Base-by-base conservation (phyloP, 2,113 vertebrate genomes). In the Hypocryptadius cinnamomeus region DNA sequence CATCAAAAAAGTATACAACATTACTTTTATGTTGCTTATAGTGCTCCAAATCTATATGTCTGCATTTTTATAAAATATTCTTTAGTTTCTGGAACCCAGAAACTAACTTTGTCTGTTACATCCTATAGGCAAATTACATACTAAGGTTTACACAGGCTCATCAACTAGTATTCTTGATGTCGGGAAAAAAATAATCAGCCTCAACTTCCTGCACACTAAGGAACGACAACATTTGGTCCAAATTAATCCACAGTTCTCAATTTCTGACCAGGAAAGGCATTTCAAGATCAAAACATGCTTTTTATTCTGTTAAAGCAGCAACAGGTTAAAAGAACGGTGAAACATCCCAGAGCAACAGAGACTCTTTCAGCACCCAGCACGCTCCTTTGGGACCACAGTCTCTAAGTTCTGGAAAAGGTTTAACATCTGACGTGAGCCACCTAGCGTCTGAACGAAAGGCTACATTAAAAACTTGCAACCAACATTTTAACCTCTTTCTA, bases 351-450 rank as follows among this genome's bases (percentile, higher is more conserved):
- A 70, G 71, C 18, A 30, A 53, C 63, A 61, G 56, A 72, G 39
- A 30, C 44, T 44, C 5, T 53, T 9, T 39, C 33, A 31, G 66
- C 24, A 22, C 11, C 33, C 42, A 31, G 47, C 20, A 5, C 22
- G 2, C 15, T 47, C 56, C 25, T 12, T 35, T 10, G 47, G 37
- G 77, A 91, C 15, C 60, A 3, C 51, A 42, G 54, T 9, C 78
- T 15, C 12, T 6, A 28, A 59, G 33, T 22, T 35, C 59, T 22
- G 31, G 68, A 31, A 23, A 23, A 92, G 85, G 57, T 50, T 96
- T 82, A 42, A 78, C 47, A 95, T 94, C 80, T 76, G 93, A 93
- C 78, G 94, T 84, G 94, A 90, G 95, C 94, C 96, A 95, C 85
- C 96, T 96, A 95, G 95, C 48, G 96, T 79, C 83, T 22, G 79